These are phyloP conservation scores for Acipenser oxyrinchus DNA, from an alignment of 2,797 vertebrate species.

Conservation along the genomic window DNA sequence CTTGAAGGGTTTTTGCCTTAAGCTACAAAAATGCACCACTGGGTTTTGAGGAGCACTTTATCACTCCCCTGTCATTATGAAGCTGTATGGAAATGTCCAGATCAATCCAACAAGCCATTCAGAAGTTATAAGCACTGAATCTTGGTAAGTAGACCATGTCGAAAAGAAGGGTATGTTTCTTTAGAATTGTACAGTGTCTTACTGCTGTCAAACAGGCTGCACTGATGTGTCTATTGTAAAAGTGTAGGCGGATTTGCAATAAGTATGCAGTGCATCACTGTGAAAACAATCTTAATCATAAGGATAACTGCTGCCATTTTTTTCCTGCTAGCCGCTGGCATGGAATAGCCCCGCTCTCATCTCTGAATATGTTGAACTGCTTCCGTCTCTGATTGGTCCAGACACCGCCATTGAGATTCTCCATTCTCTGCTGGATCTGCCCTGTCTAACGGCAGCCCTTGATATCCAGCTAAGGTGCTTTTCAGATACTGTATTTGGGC, in stretches of 20 bases:
- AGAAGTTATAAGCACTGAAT: not conserved
- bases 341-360: constrained; percentile 80
- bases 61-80: not conserved
- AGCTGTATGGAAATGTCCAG: too few relatives aligned
- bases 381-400: constrained; percentile 70
- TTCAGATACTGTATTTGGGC: not conserved
- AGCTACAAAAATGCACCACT: not conserved
- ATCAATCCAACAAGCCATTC: too few relatives aligned
- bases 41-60: not conserved
- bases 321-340: constrained; percentile 67
- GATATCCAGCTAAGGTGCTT: constrained; percentile 74
- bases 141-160: not conserved
- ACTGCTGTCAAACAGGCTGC: not conserved
- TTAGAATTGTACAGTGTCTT: not conserved
- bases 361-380: constrained; percentile 71
- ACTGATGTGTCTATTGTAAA: not conserved
- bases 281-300: not conserved
- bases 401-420: constrained; percentile 75
- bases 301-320: too few relatives aligned
- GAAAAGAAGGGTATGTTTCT: not conserved
- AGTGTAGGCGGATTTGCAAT: not conserved
- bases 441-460: constrained; percentile 80
- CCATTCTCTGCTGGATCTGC: constrained; percentile 82
- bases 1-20: not conserved
- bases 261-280: not conserved